These are phyloP conservation scores for Phania funesta DNA, from an alignment of 2,888 invertebrate species.

Conservation along the genomic window DNA sequence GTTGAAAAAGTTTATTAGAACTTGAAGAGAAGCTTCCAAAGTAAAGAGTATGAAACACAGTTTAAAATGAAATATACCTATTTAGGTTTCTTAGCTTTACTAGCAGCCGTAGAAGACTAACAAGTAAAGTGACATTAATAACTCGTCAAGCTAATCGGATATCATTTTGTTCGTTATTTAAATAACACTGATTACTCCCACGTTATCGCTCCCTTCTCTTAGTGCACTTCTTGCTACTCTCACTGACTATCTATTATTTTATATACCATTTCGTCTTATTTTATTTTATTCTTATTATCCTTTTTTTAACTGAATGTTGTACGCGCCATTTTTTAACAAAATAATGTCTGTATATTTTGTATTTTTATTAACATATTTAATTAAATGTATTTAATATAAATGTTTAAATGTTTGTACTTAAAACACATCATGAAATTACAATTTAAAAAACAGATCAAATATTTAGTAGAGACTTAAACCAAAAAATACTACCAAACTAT, in stretches of 20 bases:
- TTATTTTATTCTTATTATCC: not conserved
- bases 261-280: conserved; percentile 31
- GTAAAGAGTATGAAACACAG: not conserved
- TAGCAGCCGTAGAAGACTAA: no score
- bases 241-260: conserved; percentile 9
- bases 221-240: not conserved
- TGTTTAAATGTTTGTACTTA: conserved; percentile 59
- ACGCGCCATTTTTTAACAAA: conserved; percentile 47
- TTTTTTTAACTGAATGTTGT: conserved; percentile 54
- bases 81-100: no score
- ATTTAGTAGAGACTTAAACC: conserved; percentile 57
- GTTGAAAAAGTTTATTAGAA: conserved; percentile 38
- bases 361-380: conserved; percentile 15
- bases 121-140: no score
- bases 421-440: conserved; percentile 19
- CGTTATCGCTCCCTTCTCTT: not conserved
- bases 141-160: no score
- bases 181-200: no score
- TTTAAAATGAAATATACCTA: not conserved
- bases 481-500: conserved; percentile 33
- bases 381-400: conserved; percentile 52
- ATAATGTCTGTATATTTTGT: conserved; percentile 41
- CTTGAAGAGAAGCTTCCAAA: conserved; percentile 51
- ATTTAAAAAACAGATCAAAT: conserved; percentile 2
- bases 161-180: no score